Evolutionary conservation across 1,140 invertebrate genomes (phyloP), one percentile per base, ranked within the genome.

Genomic region (Pogonomyrmex californicus): DNA sequence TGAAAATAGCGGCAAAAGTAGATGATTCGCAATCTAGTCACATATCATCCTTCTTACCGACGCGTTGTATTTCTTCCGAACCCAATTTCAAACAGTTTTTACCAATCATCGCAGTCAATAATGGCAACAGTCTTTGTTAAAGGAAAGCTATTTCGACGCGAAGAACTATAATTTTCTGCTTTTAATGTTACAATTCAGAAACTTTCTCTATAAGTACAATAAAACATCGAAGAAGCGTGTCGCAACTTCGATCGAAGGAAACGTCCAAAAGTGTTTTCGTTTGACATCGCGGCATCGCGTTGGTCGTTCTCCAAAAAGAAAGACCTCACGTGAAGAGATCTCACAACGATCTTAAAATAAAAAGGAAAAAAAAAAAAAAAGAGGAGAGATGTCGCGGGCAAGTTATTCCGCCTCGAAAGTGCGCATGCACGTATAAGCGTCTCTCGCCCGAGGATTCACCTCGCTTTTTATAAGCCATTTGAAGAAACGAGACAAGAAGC

Each of bases 1-100:
- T 88, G 63, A 81, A 91, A 91, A 91, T 90, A 90, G 85, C 81
- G 30, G 23, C 33, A 17, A 7, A n/a, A 47, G 63, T 33, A 36
- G 36, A 30, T 12, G 36, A 81, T 33, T 70, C 36, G 77, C 47
- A n/a, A 41, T 54, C 7, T 3, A 47, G 23, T 30, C 36, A 23
- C 14, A 41, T 36, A 70, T 49, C 17, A 30, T 81, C 5, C 47
- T n/a, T 5, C 12, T 60, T 60, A 44, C 5, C 33, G 41, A 14
- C 14, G 4, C n/a, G 4, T 47, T 62, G 38, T 36, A 33, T 41
- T 38, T 44, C 2, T 9, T 38, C 5, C 2, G 14, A 49, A 33
- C 3, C 14, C 9, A 7, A 49, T 41, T 49, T 33, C 7, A 41
- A 36, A 9, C n/a, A 10, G 12, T 0, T 75, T 76, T 36, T 14